Conservation (phyloP, 2,888 invertebrate genomes). For the Drosophila cracens region DNA sequence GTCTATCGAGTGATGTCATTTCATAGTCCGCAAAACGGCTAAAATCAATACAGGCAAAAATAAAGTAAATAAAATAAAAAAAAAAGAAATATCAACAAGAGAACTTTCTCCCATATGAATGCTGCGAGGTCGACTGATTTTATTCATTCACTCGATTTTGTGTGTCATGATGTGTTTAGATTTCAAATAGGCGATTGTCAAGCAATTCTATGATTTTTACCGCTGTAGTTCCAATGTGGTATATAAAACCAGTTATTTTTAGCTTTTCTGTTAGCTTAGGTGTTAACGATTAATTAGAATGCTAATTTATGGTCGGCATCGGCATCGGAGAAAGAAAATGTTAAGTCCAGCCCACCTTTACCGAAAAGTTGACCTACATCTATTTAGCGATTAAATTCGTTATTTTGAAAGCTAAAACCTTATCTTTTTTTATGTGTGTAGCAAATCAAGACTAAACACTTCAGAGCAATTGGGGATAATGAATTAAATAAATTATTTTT, state of each 20-base stretch:
- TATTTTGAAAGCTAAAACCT: slow-evolving; percentile 14
- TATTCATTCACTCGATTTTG: slow-evolving; percentile 42
- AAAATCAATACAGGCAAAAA: slow-evolving; percentile 42
- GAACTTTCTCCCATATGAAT: slow-evolving; percentile 75
- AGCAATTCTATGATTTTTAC: slow-evolving; percentile 27
- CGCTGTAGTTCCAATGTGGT: slow-evolving; percentile 20
- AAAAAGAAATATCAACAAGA: slow-evolving; percentile 31
- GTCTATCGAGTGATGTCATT: slow-evolving; percentile 52
- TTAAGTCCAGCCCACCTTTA: slow-evolving; percentile 33
- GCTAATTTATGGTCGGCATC: slow-evolving; percentile 57
- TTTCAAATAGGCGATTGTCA: slow-evolving; percentile 55
- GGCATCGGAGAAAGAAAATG: slow-evolving; percentile 50
- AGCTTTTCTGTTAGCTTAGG: slow-evolving; percentile 47
- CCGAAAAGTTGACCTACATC: slow-evolving; percentile 43
- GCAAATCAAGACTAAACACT: not conserved
- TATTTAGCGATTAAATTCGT: slow-evolving; percentile 30
- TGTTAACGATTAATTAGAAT: slow-evolving; percentile 61
- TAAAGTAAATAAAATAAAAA: slow-evolving; percentile 19
- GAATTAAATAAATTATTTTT: not conserved
- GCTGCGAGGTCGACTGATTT: slow-evolving; percentile 52
- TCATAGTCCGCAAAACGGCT: slow-evolving; percentile 8
- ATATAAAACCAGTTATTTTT: slow-evolving; percentile 43
- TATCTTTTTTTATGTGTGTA: not conserved
- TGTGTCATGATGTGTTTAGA: slow-evolving; percentile 47
- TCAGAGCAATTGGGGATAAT: not conserved